A percentile compares a stretch with the other conserved stretches of the same genome.
phyloP scores from a whole-genome alignment of 2,797 vertebrate species.

The Hoplostethus mediterraneus region DNA sequence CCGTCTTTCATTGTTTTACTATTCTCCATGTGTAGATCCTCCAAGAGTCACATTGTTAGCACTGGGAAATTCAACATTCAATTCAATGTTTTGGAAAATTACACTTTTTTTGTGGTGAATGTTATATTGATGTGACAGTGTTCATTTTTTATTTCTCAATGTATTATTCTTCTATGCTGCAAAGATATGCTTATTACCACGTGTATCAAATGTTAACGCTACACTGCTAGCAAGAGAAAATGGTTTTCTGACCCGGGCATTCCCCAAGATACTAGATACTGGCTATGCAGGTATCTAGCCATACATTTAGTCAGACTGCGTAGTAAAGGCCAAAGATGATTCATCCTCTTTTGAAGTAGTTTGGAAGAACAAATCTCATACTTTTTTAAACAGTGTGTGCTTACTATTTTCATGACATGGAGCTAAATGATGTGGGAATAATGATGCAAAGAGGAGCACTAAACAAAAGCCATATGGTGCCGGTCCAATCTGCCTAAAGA shows the following conservation, averaged over 20 bases:
- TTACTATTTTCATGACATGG: conserved; percentile 32
- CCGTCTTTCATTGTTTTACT: not conserved
- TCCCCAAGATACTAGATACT: conserved; percentile 20
- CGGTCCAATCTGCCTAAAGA: conserved; percentile 2
- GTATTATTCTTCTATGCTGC: conserved; percentile 15
- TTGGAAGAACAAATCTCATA: conserved; percentile 2
- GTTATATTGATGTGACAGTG: not conserved
- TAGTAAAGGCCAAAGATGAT: not conserved
- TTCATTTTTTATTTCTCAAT: conserved; percentile 11
- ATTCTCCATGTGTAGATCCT: conserved; percentile 5
- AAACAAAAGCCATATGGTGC: conserved; percentile 51
- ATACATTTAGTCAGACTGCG: not conserved
- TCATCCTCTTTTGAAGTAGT: not conserved
- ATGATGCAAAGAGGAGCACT: conserved; percentile 42
- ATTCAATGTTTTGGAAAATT: conserved; percentile 26
- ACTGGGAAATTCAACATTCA: conserved; percentile 4
- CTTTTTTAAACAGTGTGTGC: not conserved
- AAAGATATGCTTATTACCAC: conserved; percentile 21
- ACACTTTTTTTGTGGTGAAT: conserved; percentile 18
- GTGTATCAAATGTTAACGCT: conserved; percentile 7
- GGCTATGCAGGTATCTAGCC: not conserved
- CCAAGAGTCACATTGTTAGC: conserved; percentile 11
- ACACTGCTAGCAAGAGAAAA: not conserved
- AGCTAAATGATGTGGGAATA: conserved; percentile 36
- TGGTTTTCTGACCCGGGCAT: not conserved